Conservation (phyloP, 92 coral and sea anemone genomes). For the Scolanthus callimorphus region DNA sequence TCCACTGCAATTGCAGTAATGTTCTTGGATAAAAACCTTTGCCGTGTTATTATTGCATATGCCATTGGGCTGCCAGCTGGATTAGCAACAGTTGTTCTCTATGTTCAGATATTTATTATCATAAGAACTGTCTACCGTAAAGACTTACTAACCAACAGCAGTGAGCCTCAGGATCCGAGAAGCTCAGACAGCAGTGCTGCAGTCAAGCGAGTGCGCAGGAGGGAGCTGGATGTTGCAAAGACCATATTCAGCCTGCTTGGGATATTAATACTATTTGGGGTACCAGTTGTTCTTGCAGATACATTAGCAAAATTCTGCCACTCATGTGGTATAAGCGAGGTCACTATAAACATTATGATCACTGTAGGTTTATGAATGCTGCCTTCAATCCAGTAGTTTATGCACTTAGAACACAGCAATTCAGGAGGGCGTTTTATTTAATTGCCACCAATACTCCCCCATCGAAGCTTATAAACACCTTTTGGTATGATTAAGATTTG, state of each 20-base stretch:
- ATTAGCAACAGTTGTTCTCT: slow-evolving; percentile 1
- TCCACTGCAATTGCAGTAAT: not conserved
- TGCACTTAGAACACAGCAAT: slow-evolving; percentile 32
- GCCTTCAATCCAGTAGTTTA: slow-evolving; percentile 45
- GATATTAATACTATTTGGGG: slow-evolving; percentile 37
- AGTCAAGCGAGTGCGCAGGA: slow-evolving; percentile 24
- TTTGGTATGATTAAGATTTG: too few species aligned
- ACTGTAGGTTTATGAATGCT: slow-evolving; percentile 49
- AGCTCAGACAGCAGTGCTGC: not conserved
- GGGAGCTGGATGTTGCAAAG: slow-evolving; percentile 40
- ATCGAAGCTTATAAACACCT: too few species aligned
- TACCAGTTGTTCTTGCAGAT: slow-evolving; percentile 40
- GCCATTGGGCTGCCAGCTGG: slow-evolving; percentile 19
- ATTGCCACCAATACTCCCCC: not conserved
- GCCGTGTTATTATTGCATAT: slow-evolving; percentile 13
- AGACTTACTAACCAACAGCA: slow-evolving; percentile 6
- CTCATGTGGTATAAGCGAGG: slow-evolving; percentile 15
- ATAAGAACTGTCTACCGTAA: slow-evolving; percentile 23
- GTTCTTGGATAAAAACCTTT: slow-evolving; percentile 4
- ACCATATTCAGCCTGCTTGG: slow-evolving; percentile 46
- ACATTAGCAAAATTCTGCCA: slow-evolving; percentile 29
- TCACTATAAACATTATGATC: slow-evolving; percentile 13
- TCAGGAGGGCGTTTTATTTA: slow-evolving; percentile 24
- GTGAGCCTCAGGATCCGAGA: not conserved
- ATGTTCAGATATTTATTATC: slow-evolving; percentile 11